Base-by-base conservation (phyloP, 2,797 vertebrate genomes). In the Odontamblyopus rebecca region DNA sequence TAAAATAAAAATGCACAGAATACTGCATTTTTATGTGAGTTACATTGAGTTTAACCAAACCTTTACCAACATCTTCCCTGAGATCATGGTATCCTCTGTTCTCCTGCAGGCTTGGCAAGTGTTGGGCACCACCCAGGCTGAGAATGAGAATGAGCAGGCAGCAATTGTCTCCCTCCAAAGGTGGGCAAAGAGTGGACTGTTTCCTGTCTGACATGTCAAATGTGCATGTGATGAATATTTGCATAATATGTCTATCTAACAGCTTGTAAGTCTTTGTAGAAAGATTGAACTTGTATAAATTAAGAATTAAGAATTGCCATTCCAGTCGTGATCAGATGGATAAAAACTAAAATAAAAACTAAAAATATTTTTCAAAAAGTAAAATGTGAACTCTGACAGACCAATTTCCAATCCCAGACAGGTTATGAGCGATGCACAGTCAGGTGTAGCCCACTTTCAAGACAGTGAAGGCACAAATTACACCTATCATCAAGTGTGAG, bases 111-210 rank as follows among this genome's bases (percentile, higher is more conserved):
- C 98, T 23, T 99, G 98, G 98, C 97, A 98, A 85, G 96, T 98
- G 83, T 91, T 99, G 78, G 98, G 98, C 56, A 97, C 96, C 81
- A 98, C 98, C 65, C 98, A 99, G 80, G 98, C 98, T 26, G 98
- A 99, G 90, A 99, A 99, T 83, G 98, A 99, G 88, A 98, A 99
- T 0, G 98, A 99, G 84, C 98, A 98, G 79, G 95, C 96, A 88
- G 98, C 98, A 2, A 98, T 99, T 86, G 96, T 99, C 80, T 98
- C 97, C 91, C 97, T 99, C 89, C 98, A 99, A 93, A 98, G 98
- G 98, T 99, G 95, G 85, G 68, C 75, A 71, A 79, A 74, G 67
- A 87, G 80, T 15, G 5, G 35, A 19, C 12, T 18, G 4, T 35
- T 61, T 18, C 29, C 15, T 19, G 30, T 30, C 29, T 59, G 12